Percentiles rank a stretch among this genome's conserved stretches.
Conservation (phyloP, 2,888 invertebrate genomes). For the Fissipunctia ypsillon region DNA sequence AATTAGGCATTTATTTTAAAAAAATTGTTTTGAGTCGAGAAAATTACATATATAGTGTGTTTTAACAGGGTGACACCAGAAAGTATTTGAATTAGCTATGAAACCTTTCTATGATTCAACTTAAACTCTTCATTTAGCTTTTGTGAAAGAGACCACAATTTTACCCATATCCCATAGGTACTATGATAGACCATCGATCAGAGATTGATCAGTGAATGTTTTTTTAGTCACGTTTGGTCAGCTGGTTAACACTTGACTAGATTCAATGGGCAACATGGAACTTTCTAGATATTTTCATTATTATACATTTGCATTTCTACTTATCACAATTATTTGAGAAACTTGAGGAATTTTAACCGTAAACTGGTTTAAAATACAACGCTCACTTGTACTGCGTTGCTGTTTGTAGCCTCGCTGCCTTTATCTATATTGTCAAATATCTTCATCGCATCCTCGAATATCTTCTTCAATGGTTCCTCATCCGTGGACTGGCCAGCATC, state of each 20-base stretch:
- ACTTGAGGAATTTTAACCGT: neutral
- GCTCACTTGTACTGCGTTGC: constrained; percentile 92
- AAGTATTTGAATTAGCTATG: neutral
- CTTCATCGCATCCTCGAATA: constrained; percentile 93
- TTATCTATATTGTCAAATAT: constrained; percentile 92
- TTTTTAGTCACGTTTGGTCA: neutral
- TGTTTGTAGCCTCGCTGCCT: constrained; percentile 93
- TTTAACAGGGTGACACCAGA: neutral
- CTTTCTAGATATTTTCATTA: constrained; percentile 18
- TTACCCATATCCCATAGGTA: neutral
- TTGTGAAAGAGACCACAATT: neutral
- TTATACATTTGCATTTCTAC: neutral
- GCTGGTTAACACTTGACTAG: neutral
- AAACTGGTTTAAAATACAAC: neutral
- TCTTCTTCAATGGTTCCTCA: constrained; percentile 79
- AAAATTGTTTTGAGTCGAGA: neutral
- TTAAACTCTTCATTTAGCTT: neutral
- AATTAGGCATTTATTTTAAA: neutral
- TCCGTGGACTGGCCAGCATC: constrained; percentile 77
- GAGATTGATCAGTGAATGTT: neutral
- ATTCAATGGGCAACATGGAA: constrained; percentile 1
- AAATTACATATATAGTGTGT: neutral
- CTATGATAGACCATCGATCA: neutral
- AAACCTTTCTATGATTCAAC: neutral
- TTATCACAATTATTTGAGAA: neutral